Evolutionary conservation across 2,797 vertebrate genomes (phyloP), one percentile per base, ranked within the genome.

Genomic region (Mareca penelope): DNA sequence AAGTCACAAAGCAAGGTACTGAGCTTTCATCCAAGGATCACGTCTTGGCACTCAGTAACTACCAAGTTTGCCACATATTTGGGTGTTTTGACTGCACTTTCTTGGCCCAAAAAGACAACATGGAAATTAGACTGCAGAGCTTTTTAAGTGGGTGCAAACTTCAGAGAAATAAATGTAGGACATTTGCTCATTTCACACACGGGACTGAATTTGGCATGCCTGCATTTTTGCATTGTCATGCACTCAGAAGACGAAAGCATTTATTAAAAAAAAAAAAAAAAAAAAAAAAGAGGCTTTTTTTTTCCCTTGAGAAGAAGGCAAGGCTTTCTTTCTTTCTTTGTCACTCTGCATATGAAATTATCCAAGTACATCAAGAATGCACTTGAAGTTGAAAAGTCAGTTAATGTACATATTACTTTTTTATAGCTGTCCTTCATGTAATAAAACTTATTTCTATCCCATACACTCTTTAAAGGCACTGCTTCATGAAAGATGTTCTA

Each of bases 201-300:
- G 35, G 16, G n/a, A 33, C 26, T 0, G 0, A 91, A 94, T 90
- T 6, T 46, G 64, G 56, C 73, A 91, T 0, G 3, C 29, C 60
- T 70, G 28, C 3, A 31, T 93, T 93, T 91, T n/a, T 79, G 67
- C 53, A 23, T 6, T 65, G 71, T 86, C 88, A 88, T 68, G 48
- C 28, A 67, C 56, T 88, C 71, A 94, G 77, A 90, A 88, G 60
- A 94, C 83, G 22, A 83, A 89, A 84, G 55, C 7, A 16, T 75
- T 78, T 81, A 10, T 81, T 89, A 23, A 2, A 46, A 64, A 52
- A 42, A 42, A 42, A 42, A 40, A 40, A 40, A 40, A 39, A 37
- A 39, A 40, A 40, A 40, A 40, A 40, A 40, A 40, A 39, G 39
- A 15, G 39, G 13, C 39, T 40, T 14, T 40, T 40, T 39, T 39